Conservation (phyloP, 2,113 vertebrate species). For the Ivindomyrus marchei region DNA sequence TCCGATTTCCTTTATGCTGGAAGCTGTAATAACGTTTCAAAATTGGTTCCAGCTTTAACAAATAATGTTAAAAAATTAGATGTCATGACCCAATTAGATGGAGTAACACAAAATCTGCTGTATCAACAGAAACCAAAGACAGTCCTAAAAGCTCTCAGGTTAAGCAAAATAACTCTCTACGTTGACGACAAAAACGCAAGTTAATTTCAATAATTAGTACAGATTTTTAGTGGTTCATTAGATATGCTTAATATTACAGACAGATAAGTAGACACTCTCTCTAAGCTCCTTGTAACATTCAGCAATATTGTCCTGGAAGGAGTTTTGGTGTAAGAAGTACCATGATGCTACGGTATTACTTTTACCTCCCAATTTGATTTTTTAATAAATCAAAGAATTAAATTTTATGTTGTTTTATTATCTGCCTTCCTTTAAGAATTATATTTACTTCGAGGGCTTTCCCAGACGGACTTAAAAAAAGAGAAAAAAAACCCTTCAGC, state of each 20-base stretch:
- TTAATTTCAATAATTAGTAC: background rate
- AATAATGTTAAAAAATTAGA: background rate
- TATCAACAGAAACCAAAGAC: background rate
- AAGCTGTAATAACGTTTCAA: background rate
- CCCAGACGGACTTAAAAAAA: too few species aligned
- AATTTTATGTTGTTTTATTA: background rate
- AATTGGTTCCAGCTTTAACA: background rate
- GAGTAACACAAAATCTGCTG: background rate
- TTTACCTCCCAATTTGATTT: background rate
- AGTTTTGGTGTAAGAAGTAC: background rate
- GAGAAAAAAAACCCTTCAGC: background rate
- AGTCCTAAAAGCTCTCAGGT: background rate
- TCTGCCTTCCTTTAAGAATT: background rate
- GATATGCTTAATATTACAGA: background rate
- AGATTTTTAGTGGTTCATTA: background rate
- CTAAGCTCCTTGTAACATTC: background rate
- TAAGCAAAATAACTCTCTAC: background rate
- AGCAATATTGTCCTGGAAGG: background rate
- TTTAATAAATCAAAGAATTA: background rate
- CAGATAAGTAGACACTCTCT: background rate
- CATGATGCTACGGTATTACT: background rate
- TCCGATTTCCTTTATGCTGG: background rate
- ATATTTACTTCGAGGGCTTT: background rate
- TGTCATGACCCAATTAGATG: background rate
- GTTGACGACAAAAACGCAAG: background rate